A percentile compares a stretch with the other conserved stretches of the same genome.
phyloP scores from a whole-genome alignment of 2,113 vertebrate genomes.

The Zosterops pallidus region DNA sequence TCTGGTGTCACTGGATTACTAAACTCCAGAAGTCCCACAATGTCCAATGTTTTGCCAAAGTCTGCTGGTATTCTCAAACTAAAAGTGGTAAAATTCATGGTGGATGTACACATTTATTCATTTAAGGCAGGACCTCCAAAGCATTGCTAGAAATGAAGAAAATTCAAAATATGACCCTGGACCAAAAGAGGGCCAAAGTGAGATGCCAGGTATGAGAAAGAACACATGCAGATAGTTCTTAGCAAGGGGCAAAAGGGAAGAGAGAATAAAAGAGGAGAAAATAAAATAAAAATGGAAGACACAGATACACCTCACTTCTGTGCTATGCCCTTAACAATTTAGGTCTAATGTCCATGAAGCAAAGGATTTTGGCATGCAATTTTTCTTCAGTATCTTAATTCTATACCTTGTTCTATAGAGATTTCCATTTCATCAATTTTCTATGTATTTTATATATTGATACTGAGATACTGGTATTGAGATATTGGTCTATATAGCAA shows the following conservation, averaged over 20 bases:
- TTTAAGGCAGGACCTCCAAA: neutral
- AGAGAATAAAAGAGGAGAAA: neutral
- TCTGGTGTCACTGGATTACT: neutral
- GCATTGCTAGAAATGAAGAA: neutral
- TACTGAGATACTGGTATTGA: neutral
- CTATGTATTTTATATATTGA: neutral
- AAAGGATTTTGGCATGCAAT: neutral
- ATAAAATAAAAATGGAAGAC: neutral
- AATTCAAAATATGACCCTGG: neutral
- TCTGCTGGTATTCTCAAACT: neutral
- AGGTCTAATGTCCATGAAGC: neutral
- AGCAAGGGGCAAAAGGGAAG: neutral
- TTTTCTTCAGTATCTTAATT: neutral
- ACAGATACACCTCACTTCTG: neutral
- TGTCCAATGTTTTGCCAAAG: neutral
- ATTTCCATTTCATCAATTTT: neutral
- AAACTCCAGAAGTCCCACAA: neutral
- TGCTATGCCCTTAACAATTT: neutral
- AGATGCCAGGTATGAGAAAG: neutral
- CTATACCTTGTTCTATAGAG: neutral
- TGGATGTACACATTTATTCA: neutral
- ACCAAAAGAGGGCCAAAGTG: neutral
- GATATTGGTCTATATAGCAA: neutral
- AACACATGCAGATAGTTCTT: neutral
- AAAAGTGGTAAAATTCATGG: neutral